Evolutionary conservation across 2,113 vertebrate species (phyloP), one percentile per base, ranked within the genome.

Genomic region (Raja brachyura): DNA sequence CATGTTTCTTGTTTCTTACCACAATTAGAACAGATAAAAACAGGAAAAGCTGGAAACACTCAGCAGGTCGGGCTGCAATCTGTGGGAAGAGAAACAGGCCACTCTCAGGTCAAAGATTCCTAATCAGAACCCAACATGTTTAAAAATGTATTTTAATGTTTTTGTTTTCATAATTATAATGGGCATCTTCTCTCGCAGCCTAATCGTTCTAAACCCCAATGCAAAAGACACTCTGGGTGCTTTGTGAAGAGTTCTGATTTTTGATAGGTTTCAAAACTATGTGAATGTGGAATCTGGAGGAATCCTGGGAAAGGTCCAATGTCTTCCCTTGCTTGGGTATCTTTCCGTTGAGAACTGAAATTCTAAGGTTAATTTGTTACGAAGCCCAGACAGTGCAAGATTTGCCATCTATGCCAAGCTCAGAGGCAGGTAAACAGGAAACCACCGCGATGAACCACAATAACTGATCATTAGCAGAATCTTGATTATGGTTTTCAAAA

Each of bases 241-340:
- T 0, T 14, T 48, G 90, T 73, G 90, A 28, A 28, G 31, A 92
- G 31, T 33, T 92, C 31, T 92, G 90, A 92, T 92, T 92, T 92
- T 70, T 66, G 48, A 48, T 16, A 25, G 3, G 0, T 54, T 54
- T 11, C 66, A 73, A 25, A 39, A 33, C 88, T 48, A 16, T 0
- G 18, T 22, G 63, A 48, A 63, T n/a, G 3, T 61, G 18, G 0
- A n/a, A 14, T 33, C 63, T 68, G 22, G 9, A 68, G 20, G 1
- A 70, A 63, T 18, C 18, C 11, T 3, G 20, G 63, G 5, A 48
- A 48, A 48, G 33, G 70, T 68, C 86, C 68, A 74, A 18, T 63
- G 5, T 77, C 4, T 10, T 18, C 54, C 31, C 20, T 0, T 56
- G 9, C 25, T 18, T 13, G 11, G 54, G 14, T 61, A 63, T 31